phyloP scores from a whole-genome alignment of 2,888 invertebrate genomes.

The Ernsta delagoae region DNA sequence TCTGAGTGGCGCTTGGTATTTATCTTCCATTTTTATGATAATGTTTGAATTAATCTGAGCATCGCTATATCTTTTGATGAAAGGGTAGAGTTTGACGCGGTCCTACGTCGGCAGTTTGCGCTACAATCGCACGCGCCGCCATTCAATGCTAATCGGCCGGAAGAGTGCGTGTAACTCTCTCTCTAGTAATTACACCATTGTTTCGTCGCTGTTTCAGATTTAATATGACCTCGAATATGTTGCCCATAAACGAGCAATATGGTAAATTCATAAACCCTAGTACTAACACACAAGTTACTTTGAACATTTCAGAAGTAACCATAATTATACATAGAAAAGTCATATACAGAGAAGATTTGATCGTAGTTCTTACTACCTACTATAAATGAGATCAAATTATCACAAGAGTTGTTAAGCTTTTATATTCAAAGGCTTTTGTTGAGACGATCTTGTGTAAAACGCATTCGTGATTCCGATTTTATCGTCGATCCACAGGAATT shows the following conservation, averaged over 20 bases:
- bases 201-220: conserved; percentile 46
- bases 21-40: not conserved
- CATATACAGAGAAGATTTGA: not conserved
- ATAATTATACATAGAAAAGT: not conserved
- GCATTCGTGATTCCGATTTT: conserved; percentile 68
- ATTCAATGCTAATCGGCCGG: conserved; percentile 83
- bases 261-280: conserved; percentile 1
- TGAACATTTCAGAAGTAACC: not conserved
- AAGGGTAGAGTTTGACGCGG: conserved; percentile 17
- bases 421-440: conserved; percentile 46
- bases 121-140: conserved; percentile 68
- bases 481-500: conserved; percentile 59
- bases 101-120: conserved; percentile 51
- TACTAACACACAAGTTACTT: not conserved
- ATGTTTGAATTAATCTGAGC: conserved; percentile 39
- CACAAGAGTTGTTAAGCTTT: conserved; percentile 42
- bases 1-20: not conserved
- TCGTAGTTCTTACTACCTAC: not conserved
- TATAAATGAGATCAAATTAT: conserved; percentile 16
- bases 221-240: conserved; percentile 36
- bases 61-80: conserved; percentile 49
- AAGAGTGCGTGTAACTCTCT: conserved; percentile 74
- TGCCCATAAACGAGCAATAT: conserved; percentile 16
- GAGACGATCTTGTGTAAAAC: conserved; percentile 50
- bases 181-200: conserved; percentile 69